Conservation (phyloP, 2,888 invertebrate species). For the Neria commutata region DNA sequence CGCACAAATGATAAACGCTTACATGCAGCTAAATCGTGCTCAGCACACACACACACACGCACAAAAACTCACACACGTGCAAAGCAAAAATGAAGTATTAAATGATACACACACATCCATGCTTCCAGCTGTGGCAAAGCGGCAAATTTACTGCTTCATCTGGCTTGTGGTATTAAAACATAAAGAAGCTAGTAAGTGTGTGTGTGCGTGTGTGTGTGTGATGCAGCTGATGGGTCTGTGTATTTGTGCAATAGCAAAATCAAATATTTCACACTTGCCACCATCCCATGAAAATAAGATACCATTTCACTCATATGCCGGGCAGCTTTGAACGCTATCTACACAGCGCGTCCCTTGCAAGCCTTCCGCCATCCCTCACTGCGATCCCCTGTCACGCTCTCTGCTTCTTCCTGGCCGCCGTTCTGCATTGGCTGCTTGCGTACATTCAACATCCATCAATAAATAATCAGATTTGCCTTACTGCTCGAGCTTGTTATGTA, state of each 20-base stretch:
- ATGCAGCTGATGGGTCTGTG: neutral
- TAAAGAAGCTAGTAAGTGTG: too few species aligned
- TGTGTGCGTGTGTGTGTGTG: too few species aligned
- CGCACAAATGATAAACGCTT: neutral
- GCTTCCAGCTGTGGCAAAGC: neutral
- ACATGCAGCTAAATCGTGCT: neutral
- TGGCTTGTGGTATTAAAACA: neutral
- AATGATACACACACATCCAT: neutral
- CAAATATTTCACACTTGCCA: neutral
- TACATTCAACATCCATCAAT: neutral
- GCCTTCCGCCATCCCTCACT: too few species aligned
- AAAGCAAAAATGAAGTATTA: neutral
- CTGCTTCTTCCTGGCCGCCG: neutral
- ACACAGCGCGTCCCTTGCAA: too few species aligned
- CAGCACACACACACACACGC: neutral
- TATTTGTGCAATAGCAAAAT: neutral
- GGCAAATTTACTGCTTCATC: neutral
- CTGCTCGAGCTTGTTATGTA: neutral
- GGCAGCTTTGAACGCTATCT: too few species aligned
- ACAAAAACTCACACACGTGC: neutral
- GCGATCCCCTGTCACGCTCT: too few species aligned
- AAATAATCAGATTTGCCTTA: constrained; percentile 2
- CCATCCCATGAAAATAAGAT: too few species aligned
- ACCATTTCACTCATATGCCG: too few species aligned
- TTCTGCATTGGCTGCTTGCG: neutral